Percentiles rank a stretch among this genome's conserved stretches.
Evolutionary conservation across 2,888 invertebrate species (phyloP).

Genomic region (Melipona bicolor): DNA sequence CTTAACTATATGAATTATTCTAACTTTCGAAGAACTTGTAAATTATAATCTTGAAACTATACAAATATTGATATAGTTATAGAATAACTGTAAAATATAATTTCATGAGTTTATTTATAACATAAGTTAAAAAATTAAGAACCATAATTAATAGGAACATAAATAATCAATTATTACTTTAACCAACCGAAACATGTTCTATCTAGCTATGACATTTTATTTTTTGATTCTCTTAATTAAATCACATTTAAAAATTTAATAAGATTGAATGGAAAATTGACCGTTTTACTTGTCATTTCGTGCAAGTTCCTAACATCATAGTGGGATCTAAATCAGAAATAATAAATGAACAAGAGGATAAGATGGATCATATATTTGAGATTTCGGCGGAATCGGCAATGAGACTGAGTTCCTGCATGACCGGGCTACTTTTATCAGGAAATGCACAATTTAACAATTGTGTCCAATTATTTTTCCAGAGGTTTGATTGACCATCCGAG

Average conservation of each 20-base stretch:
- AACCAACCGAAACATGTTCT: neutral
- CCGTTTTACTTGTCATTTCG: neutral
- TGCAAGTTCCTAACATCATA: too few relatives aligned
- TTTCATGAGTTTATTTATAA: neutral
- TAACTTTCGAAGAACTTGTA: neutral
- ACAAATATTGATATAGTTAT: neutral
- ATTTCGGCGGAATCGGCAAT: constrained; percentile 66
- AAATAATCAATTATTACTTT: neutral
- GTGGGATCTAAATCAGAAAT: neutral
- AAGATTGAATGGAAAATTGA: neutral
- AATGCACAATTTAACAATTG: constrained; percentile 82
- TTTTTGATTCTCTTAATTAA: neutral
- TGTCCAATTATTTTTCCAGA: constrained; percentile 80
- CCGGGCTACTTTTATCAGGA: constrained; percentile 75
- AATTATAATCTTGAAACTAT: neutral
- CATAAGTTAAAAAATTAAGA: neutral
- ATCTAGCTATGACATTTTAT: too few relatives aligned
- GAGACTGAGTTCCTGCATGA: constrained; percentile 62
- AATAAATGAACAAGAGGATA: neutral
- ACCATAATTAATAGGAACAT: neutral
- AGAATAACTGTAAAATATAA: neutral
- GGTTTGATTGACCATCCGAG: constrained; percentile 74
- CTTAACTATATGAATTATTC: neutral
- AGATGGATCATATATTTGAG: constrained; percentile 20
- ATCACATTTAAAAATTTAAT: neutral